Conservation (phyloP, 2,797 vertebrate species). For the Clarias fuscus region DNA sequence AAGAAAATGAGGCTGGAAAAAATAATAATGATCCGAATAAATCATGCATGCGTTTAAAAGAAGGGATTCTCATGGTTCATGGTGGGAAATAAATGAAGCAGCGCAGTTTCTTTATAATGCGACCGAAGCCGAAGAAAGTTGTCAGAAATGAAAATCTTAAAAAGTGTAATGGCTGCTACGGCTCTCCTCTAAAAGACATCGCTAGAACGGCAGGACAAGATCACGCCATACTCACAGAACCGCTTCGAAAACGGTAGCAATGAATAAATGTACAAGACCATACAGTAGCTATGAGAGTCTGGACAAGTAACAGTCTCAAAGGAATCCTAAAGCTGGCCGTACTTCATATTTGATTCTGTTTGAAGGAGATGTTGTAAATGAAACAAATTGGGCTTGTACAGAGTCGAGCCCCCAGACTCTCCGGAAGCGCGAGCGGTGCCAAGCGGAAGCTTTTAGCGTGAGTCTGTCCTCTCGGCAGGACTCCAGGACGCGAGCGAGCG, state of each 20-base stretch:
- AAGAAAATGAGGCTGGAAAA: neutral
- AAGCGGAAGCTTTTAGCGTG: constrained; percentile 46
- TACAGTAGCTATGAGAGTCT: too few relatives aligned
- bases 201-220: neutral
- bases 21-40: neutral
- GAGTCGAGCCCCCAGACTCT: neutral
- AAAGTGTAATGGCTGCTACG: neutral
- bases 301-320: neutral
- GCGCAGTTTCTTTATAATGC: neutral
- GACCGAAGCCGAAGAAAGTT: neutral
- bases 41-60: neutral
- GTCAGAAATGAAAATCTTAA: too few relatives aligned
- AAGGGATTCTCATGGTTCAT: too few relatives aligned
- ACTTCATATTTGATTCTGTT: neutral
- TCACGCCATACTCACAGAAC: neutral
- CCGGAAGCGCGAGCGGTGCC: constrained; percentile 25
- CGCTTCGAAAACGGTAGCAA: neutral
- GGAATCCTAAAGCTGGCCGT: neutral
- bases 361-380: neutral
- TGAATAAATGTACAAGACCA: neutral
- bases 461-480: constrained; percentile 45
- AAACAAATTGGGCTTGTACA: neutral
- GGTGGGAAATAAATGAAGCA: neutral
- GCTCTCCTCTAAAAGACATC: neutral
- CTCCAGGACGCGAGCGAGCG: constrained; percentile 38